Conservation (phyloP, 2,888 invertebrate species). For the Liposcelis brunnea region DNA sequence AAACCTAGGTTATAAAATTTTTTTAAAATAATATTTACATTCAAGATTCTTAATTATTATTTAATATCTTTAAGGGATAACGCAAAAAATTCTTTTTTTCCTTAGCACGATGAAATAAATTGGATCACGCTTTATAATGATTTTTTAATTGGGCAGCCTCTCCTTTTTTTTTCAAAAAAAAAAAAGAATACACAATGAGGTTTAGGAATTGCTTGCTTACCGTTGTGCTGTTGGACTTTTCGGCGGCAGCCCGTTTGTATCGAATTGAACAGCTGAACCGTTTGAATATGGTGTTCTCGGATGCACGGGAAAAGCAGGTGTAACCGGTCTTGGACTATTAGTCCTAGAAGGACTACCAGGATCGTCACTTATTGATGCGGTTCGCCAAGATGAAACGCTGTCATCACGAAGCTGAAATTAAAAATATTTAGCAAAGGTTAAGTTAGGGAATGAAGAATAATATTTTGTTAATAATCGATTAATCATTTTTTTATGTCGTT, state of each 20-base stretch:
- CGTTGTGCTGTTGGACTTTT: slow-evolving; percentile 61
- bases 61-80: slow-evolving; percentile 4
- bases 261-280: slow-evolving; percentile 38
- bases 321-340: slow-evolving; percentile 53
- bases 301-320: slow-evolving; percentile 85
- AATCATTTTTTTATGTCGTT: too few relatives aligned
- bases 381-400: slow-evolving; percentile 48
- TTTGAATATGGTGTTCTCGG: slow-evolving; percentile 76
- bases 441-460: too few relatives aligned
- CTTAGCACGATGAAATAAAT: too few relatives aligned
- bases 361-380: slow-evolving; percentile 34
- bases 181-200: slow-evolving; percentile 7
- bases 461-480: too few relatives aligned
- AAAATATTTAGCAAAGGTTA: slow-evolving; percentile 5
- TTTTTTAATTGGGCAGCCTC: too few relatives aligned
- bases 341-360: slow-evolving; percentile 32
- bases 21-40: not conserved
- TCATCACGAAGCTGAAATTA: slow-evolving; percentile 38
- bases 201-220: too few relatives aligned
- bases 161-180: not conserved
- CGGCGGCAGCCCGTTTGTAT: slow-evolving; percentile 51
- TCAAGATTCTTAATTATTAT: slow-evolving; percentile 4
- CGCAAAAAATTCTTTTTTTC: slow-evolving; percentile 12
- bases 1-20: not conserved
- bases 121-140: too few relatives aligned